These are phyloP conservation scores for Acridotheres tristis DNA, from an alignment of 2,797 vertebrate genomes.

Conservation along the genomic window DNA sequence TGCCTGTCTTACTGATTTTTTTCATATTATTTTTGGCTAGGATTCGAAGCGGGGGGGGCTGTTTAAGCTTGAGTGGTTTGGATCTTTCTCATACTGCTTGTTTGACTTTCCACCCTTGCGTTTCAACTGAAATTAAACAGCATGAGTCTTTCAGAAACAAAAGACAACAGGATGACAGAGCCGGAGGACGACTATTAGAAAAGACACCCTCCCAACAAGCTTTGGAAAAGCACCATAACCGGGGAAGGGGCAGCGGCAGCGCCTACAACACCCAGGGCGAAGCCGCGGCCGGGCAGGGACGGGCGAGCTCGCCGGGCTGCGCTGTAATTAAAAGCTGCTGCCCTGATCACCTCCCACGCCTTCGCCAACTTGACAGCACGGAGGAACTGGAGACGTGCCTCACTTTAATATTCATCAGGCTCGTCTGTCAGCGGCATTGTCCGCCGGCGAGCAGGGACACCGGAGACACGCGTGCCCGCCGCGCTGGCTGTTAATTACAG, in stretches of 20 bases:
- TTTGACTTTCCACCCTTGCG: background rate
- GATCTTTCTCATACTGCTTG: background rate
- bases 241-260: background rate
- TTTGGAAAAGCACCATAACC: rapidly evolving
- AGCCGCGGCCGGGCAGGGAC: background rate
- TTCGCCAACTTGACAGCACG: background rate
- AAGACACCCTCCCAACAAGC: too few relatives aligned
- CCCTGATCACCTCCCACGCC: background rate
- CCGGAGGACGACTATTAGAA: rapidly evolving
- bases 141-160: rapidly evolving
- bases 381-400: background rate
- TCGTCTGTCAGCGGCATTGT: background rate
- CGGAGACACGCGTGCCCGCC: background rate
- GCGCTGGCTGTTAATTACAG: background rate
- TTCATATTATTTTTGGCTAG: too few relatives aligned
- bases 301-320: background rate
- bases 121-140: background rate
- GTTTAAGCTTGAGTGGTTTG: background rate
- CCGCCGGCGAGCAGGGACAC: background rate
- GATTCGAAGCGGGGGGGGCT: rapidly evolving
- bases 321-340: background rate
- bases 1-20: background rate
- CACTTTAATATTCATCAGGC: background rate
- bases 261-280: rapidly evolving
- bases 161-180: background rate